These are phyloP conservation scores for Tenthredo notha DNA, from an alignment of 2,888 invertebrate genomes.

Conservation along the genomic window DNA sequence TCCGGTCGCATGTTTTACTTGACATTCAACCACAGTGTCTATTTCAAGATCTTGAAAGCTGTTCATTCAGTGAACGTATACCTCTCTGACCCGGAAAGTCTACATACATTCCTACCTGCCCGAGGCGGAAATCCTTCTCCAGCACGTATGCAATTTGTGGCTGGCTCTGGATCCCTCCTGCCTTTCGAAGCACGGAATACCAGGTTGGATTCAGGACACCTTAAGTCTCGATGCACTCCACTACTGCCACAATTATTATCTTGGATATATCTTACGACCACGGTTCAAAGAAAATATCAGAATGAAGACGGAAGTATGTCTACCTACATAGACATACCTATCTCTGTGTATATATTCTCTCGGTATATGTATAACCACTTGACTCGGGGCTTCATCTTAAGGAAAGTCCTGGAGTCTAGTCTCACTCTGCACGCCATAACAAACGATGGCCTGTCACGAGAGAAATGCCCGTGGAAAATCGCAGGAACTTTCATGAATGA, in stretches of 20 bases:
- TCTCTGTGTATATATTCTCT: too few relatives aligned
- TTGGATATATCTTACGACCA: slow-evolving; percentile 16
- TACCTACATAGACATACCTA: neutral
- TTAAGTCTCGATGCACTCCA: neutral
- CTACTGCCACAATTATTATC: neutral
- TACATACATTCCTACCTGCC: neutral
- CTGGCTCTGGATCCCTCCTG: neutral
- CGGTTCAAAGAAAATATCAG: neutral
- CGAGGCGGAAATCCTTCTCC: neutral
- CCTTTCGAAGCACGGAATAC: slow-evolving; percentile 9
- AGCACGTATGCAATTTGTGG: slow-evolving; percentile 20
- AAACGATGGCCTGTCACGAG: slow-evolving; percentile 46
- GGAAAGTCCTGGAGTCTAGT: slow-evolving; percentile 20
- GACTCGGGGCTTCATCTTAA: slow-evolving; percentile 30
- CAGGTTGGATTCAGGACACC: neutral
- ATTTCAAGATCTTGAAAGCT: neutral
- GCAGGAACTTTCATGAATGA: slow-evolving; percentile 7
- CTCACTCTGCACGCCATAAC: slow-evolving; percentile 21
- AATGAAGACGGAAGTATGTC: neutral
- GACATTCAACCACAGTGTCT: neutral
- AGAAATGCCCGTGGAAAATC: slow-evolving; percentile 47
- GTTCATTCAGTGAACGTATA: neutral
- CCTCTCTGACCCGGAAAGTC: neutral
- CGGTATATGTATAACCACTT: slow-evolving; percentile 12
- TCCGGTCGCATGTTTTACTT: slow-evolving; percentile 26